Conservation (phyloP, 2,113 vertebrate species). For the Entomyzon cyanotis region DNA sequence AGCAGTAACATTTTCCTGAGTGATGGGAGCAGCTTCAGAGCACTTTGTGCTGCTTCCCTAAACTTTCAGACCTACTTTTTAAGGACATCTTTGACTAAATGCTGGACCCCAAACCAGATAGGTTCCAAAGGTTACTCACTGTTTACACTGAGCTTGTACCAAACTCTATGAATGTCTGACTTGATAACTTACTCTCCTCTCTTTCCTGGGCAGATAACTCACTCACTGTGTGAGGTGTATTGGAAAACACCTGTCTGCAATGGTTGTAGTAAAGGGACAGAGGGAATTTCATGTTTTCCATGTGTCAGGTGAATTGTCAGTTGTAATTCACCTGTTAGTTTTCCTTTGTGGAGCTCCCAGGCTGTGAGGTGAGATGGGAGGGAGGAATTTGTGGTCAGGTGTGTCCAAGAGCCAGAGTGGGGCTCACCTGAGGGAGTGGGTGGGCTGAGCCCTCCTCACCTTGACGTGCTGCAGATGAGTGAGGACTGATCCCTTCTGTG, state of each 20-base stretch:
- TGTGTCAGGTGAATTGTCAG: background rate
- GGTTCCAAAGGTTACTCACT: conserved; percentile 3
- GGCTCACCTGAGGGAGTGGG: background rate
- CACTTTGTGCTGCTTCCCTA: background rate
- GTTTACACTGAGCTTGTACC: background rate
- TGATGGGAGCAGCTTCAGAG: background rate
- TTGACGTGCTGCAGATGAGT: background rate
- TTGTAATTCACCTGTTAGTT: background rate
- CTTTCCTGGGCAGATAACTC: background rate
- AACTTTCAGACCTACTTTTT: background rate
- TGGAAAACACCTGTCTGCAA: background rate
- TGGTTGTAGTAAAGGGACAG: background rate
- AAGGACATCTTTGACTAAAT: background rate
- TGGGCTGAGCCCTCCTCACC: background rate
- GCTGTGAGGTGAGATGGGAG: background rate
- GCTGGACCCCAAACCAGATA: background rate
- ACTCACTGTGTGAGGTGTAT: background rate
- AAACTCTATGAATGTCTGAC: background rate
- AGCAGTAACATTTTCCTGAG: background rate
- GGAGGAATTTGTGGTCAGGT: fast-evolving
- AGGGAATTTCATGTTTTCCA: background rate
- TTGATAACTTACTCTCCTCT: background rate
- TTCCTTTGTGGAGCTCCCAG: background rate
- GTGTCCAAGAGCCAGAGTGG: background rate
- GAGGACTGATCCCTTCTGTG: background rate